A percentile compares a stretch with the other conserved stretches of the same genome.
These are phyloP conservation scores for Dione vanillae DNA, from an alignment of 2,888 invertebrate genomes.

Conservation along the genomic window DNA sequence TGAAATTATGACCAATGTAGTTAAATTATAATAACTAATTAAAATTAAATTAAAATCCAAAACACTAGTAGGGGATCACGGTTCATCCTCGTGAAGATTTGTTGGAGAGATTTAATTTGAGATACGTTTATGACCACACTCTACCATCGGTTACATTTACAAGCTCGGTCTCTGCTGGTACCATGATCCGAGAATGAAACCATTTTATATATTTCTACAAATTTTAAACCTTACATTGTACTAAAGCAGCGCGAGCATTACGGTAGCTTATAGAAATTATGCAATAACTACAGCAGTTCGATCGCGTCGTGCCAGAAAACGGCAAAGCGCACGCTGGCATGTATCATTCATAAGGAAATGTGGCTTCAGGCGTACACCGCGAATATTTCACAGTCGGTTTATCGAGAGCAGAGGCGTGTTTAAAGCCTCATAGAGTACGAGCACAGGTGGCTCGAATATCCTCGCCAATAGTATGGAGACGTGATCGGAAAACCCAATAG, in stretches of 20 bases:
- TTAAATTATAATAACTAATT: background rate
- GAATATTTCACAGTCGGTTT: slow-evolving; percentile 82
- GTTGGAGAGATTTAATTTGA: slow-evolving; percentile 82
- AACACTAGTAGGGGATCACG: slow-evolving; percentile 41
- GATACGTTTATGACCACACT: slow-evolving; percentile 77
- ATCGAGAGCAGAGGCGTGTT: slow-evolving; percentile 78
- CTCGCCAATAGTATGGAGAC: slow-evolving; percentile 80
- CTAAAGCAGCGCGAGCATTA: slow-evolving; percentile 50
- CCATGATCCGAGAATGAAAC: background rate
- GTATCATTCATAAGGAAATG: slow-evolving; percentile 82
- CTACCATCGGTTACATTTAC: slow-evolving; percentile 57
- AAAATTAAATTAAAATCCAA: background rate
- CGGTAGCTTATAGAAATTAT: slow-evolving; percentile 59
- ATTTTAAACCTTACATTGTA: slow-evolving; percentile 15
- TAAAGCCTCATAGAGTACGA: slow-evolving; percentile 81
- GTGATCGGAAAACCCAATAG: slow-evolving; percentile 80
- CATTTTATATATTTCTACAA: slow-evolving; percentile 1
- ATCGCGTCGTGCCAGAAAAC: slow-evolving; percentile 53
- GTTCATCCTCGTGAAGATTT: slow-evolving; percentile 70
- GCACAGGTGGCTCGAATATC: slow-evolving; percentile 82
- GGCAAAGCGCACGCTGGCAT: slow-evolving; percentile 63
- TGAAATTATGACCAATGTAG: slow-evolving; percentile 17
- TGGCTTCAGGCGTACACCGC: slow-evolving; percentile 68
- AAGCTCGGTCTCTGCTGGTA: background rate
- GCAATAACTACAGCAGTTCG: slow-evolving; percentile 60